Base-by-base conservation (phyloP, 2,888 invertebrate species). In the Chromoteleia sp. region DNA sequence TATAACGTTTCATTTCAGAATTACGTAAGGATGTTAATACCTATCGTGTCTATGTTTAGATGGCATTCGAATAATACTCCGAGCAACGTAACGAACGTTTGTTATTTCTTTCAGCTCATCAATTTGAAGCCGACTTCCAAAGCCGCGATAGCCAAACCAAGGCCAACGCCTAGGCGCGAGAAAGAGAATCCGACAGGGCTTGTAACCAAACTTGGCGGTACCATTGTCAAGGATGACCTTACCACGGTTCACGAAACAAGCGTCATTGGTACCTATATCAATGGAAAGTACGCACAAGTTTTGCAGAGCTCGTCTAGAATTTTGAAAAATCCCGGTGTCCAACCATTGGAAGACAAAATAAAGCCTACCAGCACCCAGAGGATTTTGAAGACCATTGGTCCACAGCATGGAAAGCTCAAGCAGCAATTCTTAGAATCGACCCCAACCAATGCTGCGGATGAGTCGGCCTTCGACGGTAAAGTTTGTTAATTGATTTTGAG, bases 221-320 rank as follows among this genome's bases (percentile, higher is more conserved):
- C 96, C 3, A 94, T 96, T 71, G 95, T 97, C 2, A 95, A 95
- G 89, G 96, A 96, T 87, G 97, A 97, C 0, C 92, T 95, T 1
- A 97, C 97, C 3, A 97, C 97, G 0, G 94, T 97, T 4, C 96
- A 96, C 88, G 97, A 97, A 92, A 97, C 97, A 0, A 96, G 96
- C 89, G 97, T 97, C n/a, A 96, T 97, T 86, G 96, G 97, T 21
- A 97, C 97, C 2, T 96, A 95, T 89, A 96, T 97, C 87, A 95
- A 96, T 56, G 97, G 96, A 39, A 97, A 97, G 92, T 97, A 97
- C 90, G 97, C 97, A 1, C 97, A 97, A 92, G 95, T 94, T 84
- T 92, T 97, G 29, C 96, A 97, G 88, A 97, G 96, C 87, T 96
- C 96, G 41, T 96, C 97, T 0, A 95, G 95, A 88, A 92, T 96